Evolutionary conservation across 2,888 invertebrate genomes (phyloP).

Genomic region (Operophtera brumata): DNA sequence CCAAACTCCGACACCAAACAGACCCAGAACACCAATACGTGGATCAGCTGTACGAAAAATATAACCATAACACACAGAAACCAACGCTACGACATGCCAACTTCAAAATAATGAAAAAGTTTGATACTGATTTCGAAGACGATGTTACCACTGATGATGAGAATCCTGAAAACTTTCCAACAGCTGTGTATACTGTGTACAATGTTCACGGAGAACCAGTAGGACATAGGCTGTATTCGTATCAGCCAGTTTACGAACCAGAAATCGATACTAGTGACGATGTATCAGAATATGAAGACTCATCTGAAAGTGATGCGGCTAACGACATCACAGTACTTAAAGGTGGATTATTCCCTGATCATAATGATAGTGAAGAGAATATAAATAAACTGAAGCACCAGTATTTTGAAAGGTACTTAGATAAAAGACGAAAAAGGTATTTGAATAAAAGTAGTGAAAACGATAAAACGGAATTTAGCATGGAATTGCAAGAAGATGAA

Average conservation of each 20-base stretch:
- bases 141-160: slow-evolving; percentile 50
- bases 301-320: slow-evolving; percentile 54
- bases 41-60: slow-evolving; percentile 71
- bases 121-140: slow-evolving; percentile 61
- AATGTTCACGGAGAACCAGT: slow-evolving; percentile 76
- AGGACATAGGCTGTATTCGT: slow-evolving; percentile 70
- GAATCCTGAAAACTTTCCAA: slow-evolving; percentile 62
- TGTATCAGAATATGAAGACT: slow-evolving; percentile 54
- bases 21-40: slow-evolving; percentile 55
- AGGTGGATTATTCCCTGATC: slow-evolving; percentile 67
- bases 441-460: slow-evolving; percentile 54
- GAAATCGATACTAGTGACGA: slow-evolving; percentile 58
- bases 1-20: slow-evolving; percentile 53
- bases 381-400: slow-evolving; percentile 71
- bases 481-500: slow-evolving; percentile 55
- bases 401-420: slow-evolving; percentile 71
- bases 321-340: slow-evolving; percentile 67
- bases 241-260: slow-evolving; percentile 74
- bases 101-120: slow-evolving; percentile 73
- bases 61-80: slow-evolving; percentile 64
- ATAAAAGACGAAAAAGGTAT: slow-evolving; percentile 68
- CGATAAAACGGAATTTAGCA: slow-evolving; percentile 46
- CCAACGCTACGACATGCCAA: slow-evolving; percentile 73
- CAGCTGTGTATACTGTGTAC: slow-evolving; percentile 71
- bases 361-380: slow-evolving; percentile 50